A percentile compares a stretch with the other conserved stretches of the same genome.
These are phyloP conservation scores for Scomber colias DNA, from an alignment of 2,113 vertebrate species.

Conservation along the genomic window DNA sequence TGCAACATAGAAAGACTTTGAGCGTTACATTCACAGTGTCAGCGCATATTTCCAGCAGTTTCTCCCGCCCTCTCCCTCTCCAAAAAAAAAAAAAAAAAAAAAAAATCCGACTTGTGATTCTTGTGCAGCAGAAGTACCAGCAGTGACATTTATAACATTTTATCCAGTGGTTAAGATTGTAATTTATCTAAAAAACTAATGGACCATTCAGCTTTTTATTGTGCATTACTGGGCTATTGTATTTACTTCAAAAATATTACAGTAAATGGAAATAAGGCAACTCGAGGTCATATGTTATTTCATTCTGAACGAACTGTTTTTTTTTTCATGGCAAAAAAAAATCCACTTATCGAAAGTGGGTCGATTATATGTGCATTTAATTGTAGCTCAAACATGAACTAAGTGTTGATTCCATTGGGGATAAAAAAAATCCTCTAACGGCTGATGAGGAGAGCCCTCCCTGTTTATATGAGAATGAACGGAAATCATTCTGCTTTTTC, in stretches of 20 bases:
- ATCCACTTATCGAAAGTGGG: conserved; percentile 69
- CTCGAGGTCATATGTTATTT: conserved; percentile 13
- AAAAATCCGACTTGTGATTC: conserved; percentile 31
- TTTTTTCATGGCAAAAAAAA: conserved; percentile 18
- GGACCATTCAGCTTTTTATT: not conserved
- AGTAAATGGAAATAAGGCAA: conserved; percentile 46
- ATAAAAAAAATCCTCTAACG: conserved; percentile 25
- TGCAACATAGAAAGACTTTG: conserved; percentile 41
- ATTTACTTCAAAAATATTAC: conserved; percentile 21
- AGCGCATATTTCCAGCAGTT: conserved; percentile 69
- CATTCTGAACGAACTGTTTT: not conserved
- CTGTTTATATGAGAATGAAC: not conserved
- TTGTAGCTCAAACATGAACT: conserved; percentile 64
- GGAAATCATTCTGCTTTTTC: not conserved
- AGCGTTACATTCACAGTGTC: conserved; percentile 24
- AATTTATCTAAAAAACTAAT: conserved; percentile 46
- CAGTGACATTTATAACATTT: not conserved
- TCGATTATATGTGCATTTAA: conserved; percentile 67
- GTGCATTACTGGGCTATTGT: conserved; percentile 4
- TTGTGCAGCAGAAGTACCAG: conserved; percentile 53
- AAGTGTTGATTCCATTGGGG: conserved; percentile 70
- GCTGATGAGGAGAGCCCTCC: not conserved
- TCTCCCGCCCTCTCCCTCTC: conserved; percentile 56
- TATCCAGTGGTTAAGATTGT: not conserved
- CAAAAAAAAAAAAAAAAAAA: not conserved